A percentile compares a stretch with the other conserved stretches of the same genome.
Evolutionary conservation across 2,113 vertebrate species (phyloP).

Genomic region (Hemicordylus capensis): DNA sequence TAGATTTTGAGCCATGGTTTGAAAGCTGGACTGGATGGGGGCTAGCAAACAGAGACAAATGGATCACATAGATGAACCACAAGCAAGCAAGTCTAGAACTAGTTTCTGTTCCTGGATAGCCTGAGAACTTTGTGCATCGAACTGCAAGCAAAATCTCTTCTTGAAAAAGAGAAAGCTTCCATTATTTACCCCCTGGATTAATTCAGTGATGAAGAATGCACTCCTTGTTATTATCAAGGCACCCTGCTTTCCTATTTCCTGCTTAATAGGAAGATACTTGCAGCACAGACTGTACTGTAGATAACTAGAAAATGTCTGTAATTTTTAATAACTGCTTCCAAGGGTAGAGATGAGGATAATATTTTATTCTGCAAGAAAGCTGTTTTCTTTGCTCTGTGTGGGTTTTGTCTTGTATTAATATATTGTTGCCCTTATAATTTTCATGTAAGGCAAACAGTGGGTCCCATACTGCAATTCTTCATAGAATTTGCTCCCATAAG

Average conservation of each 20-base stretch:
- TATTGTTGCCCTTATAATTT: conserved; percentile 31
- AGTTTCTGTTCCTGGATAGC: not conserved
- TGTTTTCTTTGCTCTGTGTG: conserved; percentile 40
- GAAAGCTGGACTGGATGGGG: no score
- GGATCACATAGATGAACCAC: no score
- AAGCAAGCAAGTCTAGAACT: not conserved
- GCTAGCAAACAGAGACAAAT: no score
- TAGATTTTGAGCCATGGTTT: no score
- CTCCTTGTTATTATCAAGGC: not conserved
- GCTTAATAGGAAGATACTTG: not conserved
- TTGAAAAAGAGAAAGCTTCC: not conserved
- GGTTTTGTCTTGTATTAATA: conserved; percentile 39
- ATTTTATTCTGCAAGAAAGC: conserved; percentile 36
- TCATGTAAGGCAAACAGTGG: conserved; percentile 10
- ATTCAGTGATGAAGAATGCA: not conserved
- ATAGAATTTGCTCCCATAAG: not conserved
- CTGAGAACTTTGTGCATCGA: not conserved
- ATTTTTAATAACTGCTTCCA: conserved; percentile 31
- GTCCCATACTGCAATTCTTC: conserved; percentile 11
- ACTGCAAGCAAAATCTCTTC: not conserved
- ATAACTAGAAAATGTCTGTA: rapidly evolving
- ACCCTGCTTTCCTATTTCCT: not conserved
- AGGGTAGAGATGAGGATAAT: conserved; percentile 27
- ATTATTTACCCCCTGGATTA: not conserved
- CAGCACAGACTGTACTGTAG: conserved; percentile 12